A percentile compares a stretch with the other conserved stretches of the same genome.
Evolutionary conservation across 2,113 vertebrate species (phyloP).

Genomic region (Crotophaga sulcirostris): DNA sequence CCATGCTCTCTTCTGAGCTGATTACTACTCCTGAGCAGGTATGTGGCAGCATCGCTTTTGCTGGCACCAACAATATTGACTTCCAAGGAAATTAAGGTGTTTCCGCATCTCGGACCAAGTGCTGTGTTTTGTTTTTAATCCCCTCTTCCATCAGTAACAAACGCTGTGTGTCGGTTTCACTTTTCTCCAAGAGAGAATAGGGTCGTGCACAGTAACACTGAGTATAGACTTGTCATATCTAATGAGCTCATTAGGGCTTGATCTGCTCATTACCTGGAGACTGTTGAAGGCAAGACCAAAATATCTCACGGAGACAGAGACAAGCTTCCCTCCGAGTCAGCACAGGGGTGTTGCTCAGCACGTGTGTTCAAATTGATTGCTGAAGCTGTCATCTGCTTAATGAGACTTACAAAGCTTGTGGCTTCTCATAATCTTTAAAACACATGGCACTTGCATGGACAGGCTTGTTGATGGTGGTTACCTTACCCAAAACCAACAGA

Average conservation of each 20-base stretch:
- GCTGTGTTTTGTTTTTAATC: not conserved
- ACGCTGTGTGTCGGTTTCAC: not conserved
- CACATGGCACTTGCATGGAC: not conserved
- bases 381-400: not conserved
- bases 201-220: not conserved
- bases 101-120: not conserved
- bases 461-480: not conserved
- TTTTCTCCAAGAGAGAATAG: not conserved
- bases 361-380: not conserved
- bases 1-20: not conserved
- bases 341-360: not conserved
- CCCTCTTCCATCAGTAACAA: not conserved
- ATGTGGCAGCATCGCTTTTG: rapidly evolving
- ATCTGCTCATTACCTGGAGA: conserved; percentile 36
- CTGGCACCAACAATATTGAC: not conserved
- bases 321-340: not conserved
- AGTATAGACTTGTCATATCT: not conserved
- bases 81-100: not conserved
- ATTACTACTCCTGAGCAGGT: not conserved
- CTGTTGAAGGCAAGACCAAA: not conserved
- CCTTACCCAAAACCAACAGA: not conserved
- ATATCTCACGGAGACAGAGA: not conserved
- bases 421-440: not conserved
- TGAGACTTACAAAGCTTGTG: conserved; percentile 7
- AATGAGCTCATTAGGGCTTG: conserved; percentile 33